phyloP scores from a whole-genome alignment of 2,888 invertebrate genomes.

The Amphiduros pacificus region DNA sequence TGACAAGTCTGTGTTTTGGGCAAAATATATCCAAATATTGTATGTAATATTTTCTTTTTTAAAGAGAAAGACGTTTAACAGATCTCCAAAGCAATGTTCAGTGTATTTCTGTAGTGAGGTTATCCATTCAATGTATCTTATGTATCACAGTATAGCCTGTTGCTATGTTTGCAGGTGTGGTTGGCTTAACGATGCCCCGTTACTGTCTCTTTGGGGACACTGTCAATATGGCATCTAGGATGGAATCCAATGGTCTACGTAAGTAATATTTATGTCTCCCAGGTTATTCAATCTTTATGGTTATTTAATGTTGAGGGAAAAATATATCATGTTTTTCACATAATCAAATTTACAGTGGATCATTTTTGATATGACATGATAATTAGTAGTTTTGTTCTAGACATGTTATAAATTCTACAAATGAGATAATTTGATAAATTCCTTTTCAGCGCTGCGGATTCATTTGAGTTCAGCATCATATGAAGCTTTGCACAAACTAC shows the following conservation, averaged over 20 bases:
- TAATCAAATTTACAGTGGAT: no score
- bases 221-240: not conserved
- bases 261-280: no score
- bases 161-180: not conserved
- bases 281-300: no score
- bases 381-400: not conserved
- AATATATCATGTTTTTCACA: no score
- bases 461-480: not conserved
- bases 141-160: not conserved
- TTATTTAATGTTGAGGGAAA: no score
- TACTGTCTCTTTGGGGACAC: slow-evolving; percentile 1
- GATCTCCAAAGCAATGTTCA: no score
- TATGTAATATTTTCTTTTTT: no score
- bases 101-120: no score
- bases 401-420: not conserved
- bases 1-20: no score
- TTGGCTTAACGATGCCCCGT: not conserved
- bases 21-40: no score
- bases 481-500: not conserved
- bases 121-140: no score
- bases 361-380: not conserved
- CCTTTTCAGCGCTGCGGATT: not conserved
- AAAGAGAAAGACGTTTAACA: no score
- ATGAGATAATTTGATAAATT: not conserved
- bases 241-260: not conserved